phyloP scores from a whole-genome alignment of 2,888 invertebrate species.

The Corbicula japonica region DNA sequence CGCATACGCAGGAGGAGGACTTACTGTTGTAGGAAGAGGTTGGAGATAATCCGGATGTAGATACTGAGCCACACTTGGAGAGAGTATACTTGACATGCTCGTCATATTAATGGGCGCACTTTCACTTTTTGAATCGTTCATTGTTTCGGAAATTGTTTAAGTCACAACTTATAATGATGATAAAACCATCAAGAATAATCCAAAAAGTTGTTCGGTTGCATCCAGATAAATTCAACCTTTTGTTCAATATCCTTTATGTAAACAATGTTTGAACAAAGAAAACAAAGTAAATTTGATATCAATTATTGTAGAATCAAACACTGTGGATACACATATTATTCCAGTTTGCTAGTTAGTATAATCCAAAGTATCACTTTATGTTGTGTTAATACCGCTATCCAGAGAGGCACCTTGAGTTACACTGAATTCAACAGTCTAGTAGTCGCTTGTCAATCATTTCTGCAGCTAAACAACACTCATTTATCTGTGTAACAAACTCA shows the following conservation, averaged over 20 bases:
- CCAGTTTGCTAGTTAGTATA: background rate
- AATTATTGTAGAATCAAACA: no score
- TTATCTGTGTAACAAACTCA: constrained; percentile 67
- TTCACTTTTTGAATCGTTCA: constrained; percentile 59
- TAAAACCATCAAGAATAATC: background rate
- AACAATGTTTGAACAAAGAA: no score
- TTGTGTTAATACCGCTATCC: constrained; percentile 29
- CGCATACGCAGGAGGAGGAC: no score
- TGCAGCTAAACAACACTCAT: constrained; percentile 65
- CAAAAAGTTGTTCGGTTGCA: no score
- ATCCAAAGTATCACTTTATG: constrained; percentile 6
- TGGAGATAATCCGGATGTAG: constrained; percentile 98
- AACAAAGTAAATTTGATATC: no score
- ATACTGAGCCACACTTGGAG: constrained; percentile 96
- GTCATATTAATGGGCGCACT: constrained; percentile 59
- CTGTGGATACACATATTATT: constrained; percentile 15
- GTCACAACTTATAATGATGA: background rate
- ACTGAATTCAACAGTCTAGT: constrained; percentile 59
- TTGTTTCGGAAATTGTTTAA: constrained; percentile 6
- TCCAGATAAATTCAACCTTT: no score
- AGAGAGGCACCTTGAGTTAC: constrained; percentile 47
- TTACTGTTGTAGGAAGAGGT: constrained; percentile 97
- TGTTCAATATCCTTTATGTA: no score
- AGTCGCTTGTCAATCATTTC: constrained; percentile 63
- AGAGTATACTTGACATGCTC: constrained; percentile 89